phyloP scores from a whole-genome alignment of 64 coral and sea anemone genomes.

The Catalaphyllia jardinei region DNA sequence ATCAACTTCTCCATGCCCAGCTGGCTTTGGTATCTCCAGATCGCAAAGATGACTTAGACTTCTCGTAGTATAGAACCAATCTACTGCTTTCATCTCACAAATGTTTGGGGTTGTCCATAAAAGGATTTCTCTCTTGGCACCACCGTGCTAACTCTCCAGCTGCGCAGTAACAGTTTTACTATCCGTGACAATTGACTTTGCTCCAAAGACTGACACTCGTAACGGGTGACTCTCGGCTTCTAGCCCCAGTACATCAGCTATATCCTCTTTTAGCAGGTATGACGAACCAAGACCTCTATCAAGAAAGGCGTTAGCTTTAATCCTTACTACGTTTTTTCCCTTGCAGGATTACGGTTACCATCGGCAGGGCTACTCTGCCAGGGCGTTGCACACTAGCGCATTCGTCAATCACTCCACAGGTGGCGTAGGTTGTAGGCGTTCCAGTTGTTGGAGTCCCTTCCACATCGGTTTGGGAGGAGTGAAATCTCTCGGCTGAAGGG shows the following conservation, averaged over 20 bases:
- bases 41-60: too few species aligned
- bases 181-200: not conserved
- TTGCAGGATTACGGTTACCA: too few species aligned
- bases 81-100: too few species aligned
- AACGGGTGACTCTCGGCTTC: too few species aligned
- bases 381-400: not conserved
- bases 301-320: not conserved
- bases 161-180: constrained; percentile 17
- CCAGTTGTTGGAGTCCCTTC: not conserved
- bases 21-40: constrained; percentile 44
- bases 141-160: not conserved
- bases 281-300: too few species aligned
- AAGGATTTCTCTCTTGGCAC: too few species aligned
- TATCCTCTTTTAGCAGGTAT: too few species aligned
- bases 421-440: not conserved
- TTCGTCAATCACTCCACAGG: not conserved
- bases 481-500: not conserved
- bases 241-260: too few species aligned
- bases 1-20: constrained; percentile 38
- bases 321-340: not conserved
- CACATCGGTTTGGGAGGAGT: not conserved
- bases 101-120: too few species aligned
- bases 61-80: too few species aligned
- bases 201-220: constrained; percentile 3
- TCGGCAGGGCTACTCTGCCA: not conserved